Conservation (phyloP, 2,113 vertebrate genomes). For the Manacus vitellinus region DNA sequence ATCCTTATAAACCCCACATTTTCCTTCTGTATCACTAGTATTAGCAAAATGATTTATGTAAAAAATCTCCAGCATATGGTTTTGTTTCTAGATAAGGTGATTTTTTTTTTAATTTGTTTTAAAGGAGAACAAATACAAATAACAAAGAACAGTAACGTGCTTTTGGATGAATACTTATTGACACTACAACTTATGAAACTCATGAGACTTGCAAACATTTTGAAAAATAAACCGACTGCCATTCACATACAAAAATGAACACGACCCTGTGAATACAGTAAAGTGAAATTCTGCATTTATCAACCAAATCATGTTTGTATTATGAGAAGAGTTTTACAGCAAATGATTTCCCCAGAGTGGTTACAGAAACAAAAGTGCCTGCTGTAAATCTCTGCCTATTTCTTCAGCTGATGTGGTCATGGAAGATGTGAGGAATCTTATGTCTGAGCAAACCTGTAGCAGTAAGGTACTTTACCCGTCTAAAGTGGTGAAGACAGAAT, state of each 20-base stretch:
- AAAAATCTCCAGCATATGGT: neutral
- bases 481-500: neutral
- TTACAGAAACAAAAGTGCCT: neutral
- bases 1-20: neutral
- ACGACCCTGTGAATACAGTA: neutral
- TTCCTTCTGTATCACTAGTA: neutral
- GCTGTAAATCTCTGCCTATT: neutral
- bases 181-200: conserved; percentile 27
- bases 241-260: conserved; percentile 41
- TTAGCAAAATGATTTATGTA: neutral
- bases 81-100: neutral
- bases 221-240: conserved; percentile 18
- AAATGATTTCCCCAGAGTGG: neutral
- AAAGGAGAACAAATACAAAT: conserved; percentile 33
- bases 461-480: neutral
- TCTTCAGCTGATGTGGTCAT: neutral
- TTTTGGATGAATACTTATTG: neutral
- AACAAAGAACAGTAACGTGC: conserved; percentile 31
- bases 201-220: conserved; percentile 51
- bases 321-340: neutral
- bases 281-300: neutral
- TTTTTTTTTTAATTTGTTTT: neutral
- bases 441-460: neutral
- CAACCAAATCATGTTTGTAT: neutral
- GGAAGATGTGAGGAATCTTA: neutral